phyloP scores from a whole-genome alignment of 1,140 invertebrate genomes.

The Drosophila oshimai region DNA sequence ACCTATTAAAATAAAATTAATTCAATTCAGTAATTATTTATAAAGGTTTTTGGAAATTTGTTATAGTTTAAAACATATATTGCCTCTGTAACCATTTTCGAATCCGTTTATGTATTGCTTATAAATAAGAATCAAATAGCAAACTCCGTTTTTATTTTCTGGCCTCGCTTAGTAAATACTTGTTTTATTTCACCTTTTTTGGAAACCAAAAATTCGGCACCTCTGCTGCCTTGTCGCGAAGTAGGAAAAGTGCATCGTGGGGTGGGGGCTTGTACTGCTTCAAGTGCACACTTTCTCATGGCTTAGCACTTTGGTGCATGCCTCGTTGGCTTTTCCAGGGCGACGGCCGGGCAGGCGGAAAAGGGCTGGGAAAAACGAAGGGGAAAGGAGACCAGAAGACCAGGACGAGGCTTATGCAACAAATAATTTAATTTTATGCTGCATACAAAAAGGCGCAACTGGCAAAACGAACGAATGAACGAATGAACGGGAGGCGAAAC shows the following conservation, averaged over 20 bases:
- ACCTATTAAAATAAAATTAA: too few relatives aligned
- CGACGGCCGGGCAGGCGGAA: neutral
- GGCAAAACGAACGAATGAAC: conserved; percentile 22
- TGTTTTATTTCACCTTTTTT: too few relatives aligned
- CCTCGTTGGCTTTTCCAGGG: conserved; percentile 64
- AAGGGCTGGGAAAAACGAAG: neutral
- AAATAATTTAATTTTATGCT: conserved; percentile 81
- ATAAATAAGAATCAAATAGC: too few relatives aligned
- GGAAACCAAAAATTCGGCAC: neutral
- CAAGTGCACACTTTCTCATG: conserved; percentile 80
- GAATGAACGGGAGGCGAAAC: conserved; percentile 32
- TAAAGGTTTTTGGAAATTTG: too few relatives aligned
- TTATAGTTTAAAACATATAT: too few relatives aligned
- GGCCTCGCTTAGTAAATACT: neutral
- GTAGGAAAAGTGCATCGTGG: conserved; percentile 26
- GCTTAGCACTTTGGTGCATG: conserved; percentile 75
- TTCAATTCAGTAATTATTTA: too few relatives aligned
- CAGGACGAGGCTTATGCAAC: conserved; percentile 65
- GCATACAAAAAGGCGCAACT: conserved; percentile 67
- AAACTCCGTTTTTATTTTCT: too few relatives aligned
- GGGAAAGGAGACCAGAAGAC: neutral
- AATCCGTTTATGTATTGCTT: too few relatives aligned
- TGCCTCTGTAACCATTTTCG: too few relatives aligned
- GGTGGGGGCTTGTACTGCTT: conserved; percentile 54
- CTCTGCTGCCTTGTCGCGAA: conserved; percentile 10